Percentiles rank a stretch among this genome's conserved stretches.
phyloP scores from a whole-genome alignment of 2,113 vertebrate species.

The Merops nubicus region DNA sequence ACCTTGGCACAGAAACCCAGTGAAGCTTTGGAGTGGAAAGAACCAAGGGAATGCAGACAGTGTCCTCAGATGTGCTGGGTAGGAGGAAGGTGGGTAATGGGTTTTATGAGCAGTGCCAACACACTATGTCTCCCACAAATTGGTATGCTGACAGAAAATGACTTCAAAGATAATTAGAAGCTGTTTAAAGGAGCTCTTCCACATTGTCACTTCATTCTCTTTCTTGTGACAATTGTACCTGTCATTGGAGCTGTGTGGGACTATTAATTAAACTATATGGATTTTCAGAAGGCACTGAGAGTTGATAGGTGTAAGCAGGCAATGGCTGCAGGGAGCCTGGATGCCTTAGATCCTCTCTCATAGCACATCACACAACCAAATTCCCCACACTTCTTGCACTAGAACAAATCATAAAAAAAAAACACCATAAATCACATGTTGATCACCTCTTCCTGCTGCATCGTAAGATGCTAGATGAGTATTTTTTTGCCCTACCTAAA shows the following conservation, averaged over 20 bases:
- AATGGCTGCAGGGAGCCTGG: background rate
- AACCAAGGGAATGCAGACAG: background rate
- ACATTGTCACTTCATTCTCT: conserved; percentile 5
- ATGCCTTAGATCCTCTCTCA: background rate
- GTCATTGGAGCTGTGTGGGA: conserved; percentile 45
- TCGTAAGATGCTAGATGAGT: background rate
- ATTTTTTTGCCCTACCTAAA: background rate
- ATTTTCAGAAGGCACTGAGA: conserved; percentile 6
- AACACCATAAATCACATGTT: too few species aligned
- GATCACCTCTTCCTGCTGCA: background rate
- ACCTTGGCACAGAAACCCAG: background rate
- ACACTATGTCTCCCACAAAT: conserved; percentile 32
- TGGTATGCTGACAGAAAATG: conserved; percentile 56
- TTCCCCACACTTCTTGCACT: background rate
- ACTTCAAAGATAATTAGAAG: conserved; percentile 71
- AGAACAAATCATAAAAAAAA: too few species aligned
- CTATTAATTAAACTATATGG: conserved; percentile 31
- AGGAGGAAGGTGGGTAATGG: background rate
- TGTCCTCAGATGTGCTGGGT: background rate
- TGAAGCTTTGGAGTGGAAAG: background rate
- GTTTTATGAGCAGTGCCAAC: conserved; percentile 34
- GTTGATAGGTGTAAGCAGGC: background rate
- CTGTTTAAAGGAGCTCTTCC: conserved; percentile 61
- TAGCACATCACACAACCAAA: background rate
- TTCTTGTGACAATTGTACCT: conserved; percentile 65